Evolutionary conservation across 2,797 vertebrate species (phyloP).

Genomic region (Bufotes viridis): DNA sequence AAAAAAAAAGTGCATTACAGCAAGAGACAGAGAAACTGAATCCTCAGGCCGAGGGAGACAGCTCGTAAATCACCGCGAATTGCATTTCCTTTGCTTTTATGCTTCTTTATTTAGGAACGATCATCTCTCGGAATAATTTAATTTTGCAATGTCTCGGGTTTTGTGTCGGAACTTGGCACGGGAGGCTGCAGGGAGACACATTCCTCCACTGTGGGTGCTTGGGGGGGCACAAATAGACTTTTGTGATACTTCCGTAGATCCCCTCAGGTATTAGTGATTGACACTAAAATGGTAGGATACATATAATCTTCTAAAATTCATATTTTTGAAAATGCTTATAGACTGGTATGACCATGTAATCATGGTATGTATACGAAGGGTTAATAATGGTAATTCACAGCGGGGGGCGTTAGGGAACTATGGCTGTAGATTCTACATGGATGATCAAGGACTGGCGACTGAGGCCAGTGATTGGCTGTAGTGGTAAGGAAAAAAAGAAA

Average conservation of each 20-base stretch:
- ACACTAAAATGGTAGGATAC: background rate
- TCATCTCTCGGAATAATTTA: conserved; percentile 41
- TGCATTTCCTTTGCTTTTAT: conserved; percentile 33
- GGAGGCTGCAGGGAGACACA: background rate
- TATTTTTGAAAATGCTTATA: background rate
- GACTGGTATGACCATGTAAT: too few species aligned
- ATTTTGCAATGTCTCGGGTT: conserved; percentile 25
- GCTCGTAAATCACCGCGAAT: conserved; percentile 64
- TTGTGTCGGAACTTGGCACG: conserved; percentile 21
- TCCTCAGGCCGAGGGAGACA: conserved; percentile 55
- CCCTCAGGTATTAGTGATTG: background rate
- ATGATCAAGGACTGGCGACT: too few species aligned
- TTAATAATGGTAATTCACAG: too few species aligned
- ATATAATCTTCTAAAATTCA: background rate
- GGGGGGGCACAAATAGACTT: background rate
- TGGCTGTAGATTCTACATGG: too few species aligned
- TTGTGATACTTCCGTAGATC: background rate
- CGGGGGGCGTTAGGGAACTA: too few species aligned
- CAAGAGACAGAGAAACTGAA: conserved; percentile 66
- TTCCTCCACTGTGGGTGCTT: background rate
- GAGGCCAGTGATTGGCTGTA: too few species aligned
- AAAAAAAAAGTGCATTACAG: conserved; percentile 69
- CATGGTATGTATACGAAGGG: too few species aligned
- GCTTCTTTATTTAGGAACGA: conserved; percentile 48
- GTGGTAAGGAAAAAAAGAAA: too few species aligned